These are phyloP conservation scores for Phylloscopus collybita DNA, from an alignment of 2,797 vertebrate species.

Conservation along the genomic window DNA sequence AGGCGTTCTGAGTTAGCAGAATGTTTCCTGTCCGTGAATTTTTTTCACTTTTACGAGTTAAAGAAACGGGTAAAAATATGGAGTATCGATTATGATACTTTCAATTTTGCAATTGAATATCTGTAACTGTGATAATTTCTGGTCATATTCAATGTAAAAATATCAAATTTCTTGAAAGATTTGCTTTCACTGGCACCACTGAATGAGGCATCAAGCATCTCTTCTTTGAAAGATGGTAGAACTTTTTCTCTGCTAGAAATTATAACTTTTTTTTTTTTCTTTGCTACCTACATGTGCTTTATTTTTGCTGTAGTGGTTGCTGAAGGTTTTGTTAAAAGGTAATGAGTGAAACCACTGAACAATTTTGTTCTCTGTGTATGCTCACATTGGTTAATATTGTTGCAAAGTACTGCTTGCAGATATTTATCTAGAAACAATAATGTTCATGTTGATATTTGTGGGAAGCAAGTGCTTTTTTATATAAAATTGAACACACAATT, in stretches of 20 bases:
- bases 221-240: not conserved
- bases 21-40: not conserved
- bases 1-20: not conserved
- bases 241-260: not conserved
- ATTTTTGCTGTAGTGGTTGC: not conserved
- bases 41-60: not conserved
- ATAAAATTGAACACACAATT: not conserved
- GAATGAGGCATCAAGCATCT: not conserved
- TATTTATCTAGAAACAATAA: not conserved
- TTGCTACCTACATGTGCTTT: not conserved
- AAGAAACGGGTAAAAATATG: not conserved
- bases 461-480: not conserved
- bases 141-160: not conserved
- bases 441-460: not conserved
- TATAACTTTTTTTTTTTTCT: not conserved
- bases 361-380: not conserved
- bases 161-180: not conserved
- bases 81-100: rapidly evolving
- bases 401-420: not conserved
- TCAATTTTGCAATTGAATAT: not conserved
- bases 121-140: not conserved
- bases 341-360: not conserved
- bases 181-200: not conserved
- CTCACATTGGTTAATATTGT: not conserved
- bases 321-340: not conserved